Evolutionary conservation across 2,113 vertebrate genomes (phyloP), one percentile per base, ranked within the genome.

Genomic region (Clarias macrocephalus): DNA sequence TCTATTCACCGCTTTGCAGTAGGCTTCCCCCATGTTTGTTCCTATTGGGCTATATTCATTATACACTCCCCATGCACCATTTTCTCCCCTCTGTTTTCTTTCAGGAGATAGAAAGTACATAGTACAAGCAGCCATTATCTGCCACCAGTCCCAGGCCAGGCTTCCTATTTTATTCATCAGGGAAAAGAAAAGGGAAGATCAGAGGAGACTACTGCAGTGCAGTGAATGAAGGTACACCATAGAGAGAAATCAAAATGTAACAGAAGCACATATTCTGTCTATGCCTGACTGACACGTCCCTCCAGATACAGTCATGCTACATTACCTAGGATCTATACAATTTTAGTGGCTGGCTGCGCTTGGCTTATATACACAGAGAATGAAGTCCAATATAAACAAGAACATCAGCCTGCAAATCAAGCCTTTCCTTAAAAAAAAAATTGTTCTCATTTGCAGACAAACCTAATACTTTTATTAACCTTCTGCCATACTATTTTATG

Each of bases 11-110:
- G 63, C 54, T 66, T 72, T 60, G 65, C 60, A 37, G 30, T 66
- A 65, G 73, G 42, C 28, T 48, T 62, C 25, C 60, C 25, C 12
- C 48, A 56, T 42, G 21, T 37, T 48, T 80, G 21, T 72, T 77
- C 59, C 72, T 83, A 33, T 88, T 82, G 72, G 52, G 86, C 81
- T 62, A 62, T 65, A 70, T 80, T 48, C 82, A 80, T 84, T 80
- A 83, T 66, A 21, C 62, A 52, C 21, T 84, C 62, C 73, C 81
- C 56, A 63, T 79, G 52, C 82, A 54, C 62, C 63, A 83, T 84
- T 77, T 70, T 54, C 87, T 80, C 63, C 59, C 54, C n/a, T 30
- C 42, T 63, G 6, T 63, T 77, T 80, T 8, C 21, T 80, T 37
- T 56, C 42, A 63, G 84, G 37, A 48, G 52, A 63, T 2, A 11